Evolutionary conservation across 2,888 invertebrate species (phyloP), one percentile per base, ranked within the genome.

Genomic region (Gari tellinella): DNA sequence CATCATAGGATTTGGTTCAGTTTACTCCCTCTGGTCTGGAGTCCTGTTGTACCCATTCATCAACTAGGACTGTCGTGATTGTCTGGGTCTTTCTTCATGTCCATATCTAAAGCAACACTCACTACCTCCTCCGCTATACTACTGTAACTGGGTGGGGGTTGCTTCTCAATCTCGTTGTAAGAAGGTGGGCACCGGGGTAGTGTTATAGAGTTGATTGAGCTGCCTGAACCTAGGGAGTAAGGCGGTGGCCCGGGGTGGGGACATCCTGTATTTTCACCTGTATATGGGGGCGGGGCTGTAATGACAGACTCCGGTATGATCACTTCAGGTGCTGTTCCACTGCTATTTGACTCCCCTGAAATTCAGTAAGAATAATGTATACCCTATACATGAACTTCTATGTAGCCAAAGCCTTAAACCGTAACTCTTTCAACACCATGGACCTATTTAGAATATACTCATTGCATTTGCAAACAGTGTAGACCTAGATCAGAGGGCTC

Each of bases 181-280:
- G 72, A 55, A 2, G 79, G 79, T 14, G 74, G 79, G 48, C 52
- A 75, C 25, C 74, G 31, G 15, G 79, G 79, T 23, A 74, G 40
- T 2, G 77, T 78, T 25, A 53, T 49, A 0, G 79, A 79, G 56
- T 78, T 73, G 10, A 78, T 78, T 0, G 78, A 78, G 48, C 70
- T 78, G 8, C 73, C 77, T 46, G 79, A 79, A 3, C 79, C 79
- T 2, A 79, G 60, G 2, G 51, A 61, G 62, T 75, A 79, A n/a
- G 79, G 72, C 8, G 74, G 79, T 7, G 74, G 79, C 14, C 79
- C 79, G 8, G 60, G 72, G 43, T 79, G 79, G 17, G 79, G 79
- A n/a, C 70, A 70, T 1, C 74, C 72, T n/a, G 70, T 68, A 40
- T 74, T 72, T 46, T 74, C 70, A 25, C 74, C 74, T 31, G 52